Percentiles rank a stretch among this genome's conserved stretches.
Evolutionary conservation across 1,140 invertebrate genomes (phyloP).

Genomic region (Berghia stephanieae): DNA sequence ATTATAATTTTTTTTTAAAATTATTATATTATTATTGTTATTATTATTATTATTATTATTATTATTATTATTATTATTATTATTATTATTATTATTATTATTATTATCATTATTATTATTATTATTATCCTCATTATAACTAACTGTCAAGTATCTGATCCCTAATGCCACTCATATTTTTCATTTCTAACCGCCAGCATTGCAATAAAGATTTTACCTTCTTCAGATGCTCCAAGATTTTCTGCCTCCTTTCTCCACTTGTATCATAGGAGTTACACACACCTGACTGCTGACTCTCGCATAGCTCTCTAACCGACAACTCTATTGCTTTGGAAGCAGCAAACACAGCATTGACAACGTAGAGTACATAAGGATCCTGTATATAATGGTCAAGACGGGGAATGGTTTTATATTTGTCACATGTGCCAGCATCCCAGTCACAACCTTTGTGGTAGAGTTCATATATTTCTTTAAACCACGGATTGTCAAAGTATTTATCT

Average conservation of each 20-base stretch:
- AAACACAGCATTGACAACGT: constrained; percentile 63
- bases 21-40: too few relatives aligned
- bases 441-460: constrained; percentile 26
- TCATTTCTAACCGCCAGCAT: too few relatives aligned
- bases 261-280: constrained; percentile 48
- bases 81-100: too few relatives aligned
- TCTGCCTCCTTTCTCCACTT: constrained; percentile 51
- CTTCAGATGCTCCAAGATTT: constrained; percentile 47
- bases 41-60: too few relatives aligned
- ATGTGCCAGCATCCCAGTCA: constrained; percentile 3
- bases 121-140: too few relatives aligned
- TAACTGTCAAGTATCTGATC: too few relatives aligned
- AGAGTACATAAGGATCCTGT: constrained; percentile 61
- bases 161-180: too few relatives aligned
- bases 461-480: constrained; percentile 69
- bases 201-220: too few relatives aligned
- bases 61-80: too few relatives aligned
- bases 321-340: constrained; percentile 51
- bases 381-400: constrained; percentile 48
- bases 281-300: constrained; percentile 24
- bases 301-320: constrained; percentile 38
- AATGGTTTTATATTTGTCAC: constrained; percentile 37
- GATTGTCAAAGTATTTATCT: constrained; percentile 59
- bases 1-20: too few relatives aligned
- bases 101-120: too few relatives aligned